These are phyloP conservation scores for Platygyra sinensis DNA, from an alignment of 64 coral and sea anemone genomes.

Conservation along the genomic window DNA sequence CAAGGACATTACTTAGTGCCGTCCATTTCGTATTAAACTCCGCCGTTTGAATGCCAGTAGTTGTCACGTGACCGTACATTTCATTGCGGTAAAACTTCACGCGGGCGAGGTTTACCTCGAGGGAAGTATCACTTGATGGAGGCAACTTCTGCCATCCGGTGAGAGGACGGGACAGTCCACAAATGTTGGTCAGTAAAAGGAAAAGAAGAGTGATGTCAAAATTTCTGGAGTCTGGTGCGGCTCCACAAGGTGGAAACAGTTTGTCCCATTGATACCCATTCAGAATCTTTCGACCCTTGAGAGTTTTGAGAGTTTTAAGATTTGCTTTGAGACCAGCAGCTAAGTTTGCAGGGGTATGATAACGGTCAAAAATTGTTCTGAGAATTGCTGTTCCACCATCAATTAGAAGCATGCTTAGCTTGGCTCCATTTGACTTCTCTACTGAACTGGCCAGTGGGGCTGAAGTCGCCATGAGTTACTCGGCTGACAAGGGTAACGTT, in stretches of 20 bases:
- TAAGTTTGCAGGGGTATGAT: conserved; percentile 17
- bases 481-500: too few species aligned
- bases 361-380: not conserved
- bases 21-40: conserved; percentile 56
- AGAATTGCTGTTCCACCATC: conserved; percentile 51
- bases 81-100: conserved; percentile 43
- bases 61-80: conserved; percentile 49
- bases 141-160: not conserved
- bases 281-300: not conserved
- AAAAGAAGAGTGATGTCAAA: conserved; percentile 28
- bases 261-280: not conserved
- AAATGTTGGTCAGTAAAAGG: conserved; percentile 1
- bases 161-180: not conserved
- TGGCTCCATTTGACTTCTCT: conserved; percentile 54
- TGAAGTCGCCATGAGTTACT: not conserved
- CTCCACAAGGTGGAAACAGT: conserved; percentile 14
- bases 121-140: not conserved
- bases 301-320: not conserved
- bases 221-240: too few species aligned
- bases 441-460: not conserved
- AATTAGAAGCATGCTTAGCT: conserved; percentile 41
- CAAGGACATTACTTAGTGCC: conserved; percentile 38
- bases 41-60: not conserved
- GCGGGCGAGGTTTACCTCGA: conserved; percentile 11
- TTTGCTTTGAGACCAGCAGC: conserved; percentile 6